Percentiles rank a stretch among this genome's conserved stretches.
These are phyloP conservation scores for Pholis gunnellus DNA, from an alignment of 2,113 vertebrate species.

Conservation along the genomic window DNA sequence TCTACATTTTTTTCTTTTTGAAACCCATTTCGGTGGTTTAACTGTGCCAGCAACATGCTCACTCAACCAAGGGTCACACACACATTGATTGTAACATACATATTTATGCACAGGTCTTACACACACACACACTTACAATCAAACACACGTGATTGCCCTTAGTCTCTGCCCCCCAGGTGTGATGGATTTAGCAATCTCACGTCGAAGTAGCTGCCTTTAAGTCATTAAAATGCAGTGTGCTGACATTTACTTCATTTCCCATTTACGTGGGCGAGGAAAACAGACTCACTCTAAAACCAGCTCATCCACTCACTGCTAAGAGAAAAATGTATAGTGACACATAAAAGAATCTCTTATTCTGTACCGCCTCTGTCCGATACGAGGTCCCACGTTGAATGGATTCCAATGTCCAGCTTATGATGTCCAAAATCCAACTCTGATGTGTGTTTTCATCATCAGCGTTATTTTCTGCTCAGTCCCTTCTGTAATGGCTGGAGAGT, in stretches of 20 bases:
- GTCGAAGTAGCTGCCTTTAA: slow-evolving; percentile 55
- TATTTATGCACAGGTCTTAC: slow-evolving; percentile 8
- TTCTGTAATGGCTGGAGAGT: slow-evolving; percentile 41
- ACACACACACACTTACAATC: slow-evolving; percentile 5
- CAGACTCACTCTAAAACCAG: slow-evolving; percentile 31
- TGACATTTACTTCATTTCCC: slow-evolving; percentile 70
- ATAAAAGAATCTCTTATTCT: neutral
- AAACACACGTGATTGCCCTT: slow-evolving; percentile 23
- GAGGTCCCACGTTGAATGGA: neutral
- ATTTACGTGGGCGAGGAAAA: slow-evolving; percentile 45
- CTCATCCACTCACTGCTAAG: slow-evolving; percentile 7
- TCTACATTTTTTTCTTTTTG: neutral
- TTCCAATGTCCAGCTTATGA: neutral
- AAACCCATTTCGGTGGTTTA: neutral
- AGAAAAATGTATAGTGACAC: slow-evolving; percentile 13
- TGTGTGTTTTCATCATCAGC: slow-evolving; percentile 27
- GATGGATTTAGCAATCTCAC: slow-evolving; percentile 61
- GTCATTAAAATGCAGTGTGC: slow-evolving; percentile 67
- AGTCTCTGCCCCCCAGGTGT: slow-evolving; percentile 33
- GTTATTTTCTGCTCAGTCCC: slow-evolving; percentile 36
- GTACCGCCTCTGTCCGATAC: neutral
- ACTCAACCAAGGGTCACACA: neutral
- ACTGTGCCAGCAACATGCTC: neutral
- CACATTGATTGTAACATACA: neutral
- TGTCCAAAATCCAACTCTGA: neutral